Evolutionary conservation across 2,888 invertebrate genomes (phyloP).

Genomic region (Drosophila suboccidentalis): DNA sequence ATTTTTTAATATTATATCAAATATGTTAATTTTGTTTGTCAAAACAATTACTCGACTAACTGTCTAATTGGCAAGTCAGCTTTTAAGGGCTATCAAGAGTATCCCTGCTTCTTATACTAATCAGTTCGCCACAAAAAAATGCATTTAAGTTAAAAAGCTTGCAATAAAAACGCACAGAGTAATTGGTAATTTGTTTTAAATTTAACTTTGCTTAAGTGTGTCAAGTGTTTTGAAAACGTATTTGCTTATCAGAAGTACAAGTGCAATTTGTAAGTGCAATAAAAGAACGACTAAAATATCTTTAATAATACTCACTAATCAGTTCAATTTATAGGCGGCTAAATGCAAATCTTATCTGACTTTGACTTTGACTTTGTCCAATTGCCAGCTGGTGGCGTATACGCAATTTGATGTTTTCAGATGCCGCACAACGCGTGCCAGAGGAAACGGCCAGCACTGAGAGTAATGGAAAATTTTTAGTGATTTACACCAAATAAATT

Average conservation of each 20-base stretch:
- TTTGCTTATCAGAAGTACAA: constrained; percentile 31
- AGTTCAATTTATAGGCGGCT: constrained; percentile 21
- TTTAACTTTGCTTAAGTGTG: constrained; percentile 11
- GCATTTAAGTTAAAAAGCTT: not conserved
- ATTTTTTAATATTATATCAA: too few species aligned
- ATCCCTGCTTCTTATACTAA: not conserved
- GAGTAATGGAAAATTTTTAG: constrained; percentile 71
- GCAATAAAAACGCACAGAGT: not conserved
- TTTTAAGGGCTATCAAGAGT: too few species aligned
- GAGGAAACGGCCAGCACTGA: constrained; percentile 42
- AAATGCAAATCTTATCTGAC: constrained; percentile 12
- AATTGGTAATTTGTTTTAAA: not conserved
- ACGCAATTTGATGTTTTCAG: not conserved
- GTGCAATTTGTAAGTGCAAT: constrained; percentile 14
- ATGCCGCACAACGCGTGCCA: constrained; percentile 47
- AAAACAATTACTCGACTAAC: too few species aligned
- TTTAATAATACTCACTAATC: constrained; percentile 18
- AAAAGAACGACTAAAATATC: constrained; percentile 12
- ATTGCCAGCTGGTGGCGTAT: not conserved
- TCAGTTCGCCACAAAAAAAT: not conserved
- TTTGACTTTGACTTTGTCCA: not conserved
- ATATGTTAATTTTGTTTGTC: too few species aligned
- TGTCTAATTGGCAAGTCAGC: too few species aligned
- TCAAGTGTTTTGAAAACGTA: constrained; percentile 13
- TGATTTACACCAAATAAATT: constrained; percentile 67